A percentile compares a stretch with the other conserved stretches of the same genome.
Conservation (phyloP, 2,113 vertebrate genomes). For the Mormyrus lacerda region DNA sequence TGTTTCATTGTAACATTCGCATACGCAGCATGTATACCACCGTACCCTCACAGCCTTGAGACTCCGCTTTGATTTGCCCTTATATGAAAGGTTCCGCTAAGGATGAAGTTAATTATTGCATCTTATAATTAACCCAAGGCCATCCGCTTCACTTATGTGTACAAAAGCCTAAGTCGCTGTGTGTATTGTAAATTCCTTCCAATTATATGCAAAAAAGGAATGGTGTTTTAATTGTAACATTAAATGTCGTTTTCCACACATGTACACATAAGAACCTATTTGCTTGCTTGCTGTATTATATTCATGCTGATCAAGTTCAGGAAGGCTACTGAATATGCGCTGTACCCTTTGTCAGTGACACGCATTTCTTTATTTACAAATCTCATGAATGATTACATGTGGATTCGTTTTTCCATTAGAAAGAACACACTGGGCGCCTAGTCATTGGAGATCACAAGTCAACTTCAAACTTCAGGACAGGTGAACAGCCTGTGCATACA, state of each 20-base stretch:
- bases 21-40: conserved; percentile 4
- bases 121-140: conserved; percentile 15
- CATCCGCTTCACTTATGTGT: conserved; percentile 8
- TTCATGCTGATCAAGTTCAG: neutral
- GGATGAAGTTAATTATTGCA: conserved; percentile 7
- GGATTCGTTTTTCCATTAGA: conserved; percentile 40
- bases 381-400: neutral
- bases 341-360: neutral
- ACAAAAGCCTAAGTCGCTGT: conserved; percentile 3
- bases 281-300: neutral
- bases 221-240: neutral
- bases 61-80: neutral
- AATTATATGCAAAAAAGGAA: conserved; percentile 5
- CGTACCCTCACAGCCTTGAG: neutral
- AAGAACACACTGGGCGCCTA: conserved; percentile 60
- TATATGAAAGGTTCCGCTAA: neutral
- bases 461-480: conserved; percentile 57
- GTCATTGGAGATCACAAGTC: conserved; percentile 67
- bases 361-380: neutral
- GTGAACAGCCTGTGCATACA: conserved; percentile 38
- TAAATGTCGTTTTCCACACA: neutral
- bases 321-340: neutral
- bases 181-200: conserved; percentile 12
- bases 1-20: conserved; percentile 18
- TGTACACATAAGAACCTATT: neutral